Base-by-base conservation (phyloP, 2,113 vertebrate genomes). In the Electrona antarctica region DNA sequence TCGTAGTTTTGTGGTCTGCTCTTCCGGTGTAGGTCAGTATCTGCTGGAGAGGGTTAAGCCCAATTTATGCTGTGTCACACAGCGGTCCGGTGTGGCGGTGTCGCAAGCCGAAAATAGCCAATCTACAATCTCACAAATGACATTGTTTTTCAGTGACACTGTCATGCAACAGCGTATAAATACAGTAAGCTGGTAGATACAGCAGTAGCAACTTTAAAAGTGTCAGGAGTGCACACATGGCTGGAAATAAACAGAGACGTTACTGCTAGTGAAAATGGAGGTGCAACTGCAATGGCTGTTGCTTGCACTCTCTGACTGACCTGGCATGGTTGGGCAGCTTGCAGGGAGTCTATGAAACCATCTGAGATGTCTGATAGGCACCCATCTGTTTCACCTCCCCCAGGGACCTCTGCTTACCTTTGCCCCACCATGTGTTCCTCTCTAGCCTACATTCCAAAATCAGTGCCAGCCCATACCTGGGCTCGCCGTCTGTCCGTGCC, bases 361-460 rank as follows among this genome's bases (percentile, higher is more conserved):
- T 83, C 71, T 8, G 74, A 86, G 70, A 74, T 70, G 82, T 79
- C 59, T 74, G 77, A 79, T 69, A 67, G 57, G 63, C 71, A 67
- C 72, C 82, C 86, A 90, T 88, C 88, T 92, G 86, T 68, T 41
- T 73, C 51, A 48, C 64, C 71, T 87, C 87, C 86, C 78, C 21
- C 61, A 41, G 76, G 74, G 86, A 79, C 69, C 51, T 51, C 49
- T n/a, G 59, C 67, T 41, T 81, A 87, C 87, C 89, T 89, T 85
- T 89, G 59, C 63, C 79, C 41, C 21, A 7, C 81, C 84, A 81
- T 83, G 79, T 87, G 74, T 79, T 85, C 77, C 76, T 73, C 54
- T 7, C 21, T 89, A 89, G 85, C 89, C 88, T 80, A 85, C 87
- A 87, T 91, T 86, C 82, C 81, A 49, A 78, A 74, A 82, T 70